A percentile compares a stretch with the other conserved stretches of the same genome.
Conservation (phyloP, 2,888 invertebrate genomes). For the Bugula neritina region DNA sequence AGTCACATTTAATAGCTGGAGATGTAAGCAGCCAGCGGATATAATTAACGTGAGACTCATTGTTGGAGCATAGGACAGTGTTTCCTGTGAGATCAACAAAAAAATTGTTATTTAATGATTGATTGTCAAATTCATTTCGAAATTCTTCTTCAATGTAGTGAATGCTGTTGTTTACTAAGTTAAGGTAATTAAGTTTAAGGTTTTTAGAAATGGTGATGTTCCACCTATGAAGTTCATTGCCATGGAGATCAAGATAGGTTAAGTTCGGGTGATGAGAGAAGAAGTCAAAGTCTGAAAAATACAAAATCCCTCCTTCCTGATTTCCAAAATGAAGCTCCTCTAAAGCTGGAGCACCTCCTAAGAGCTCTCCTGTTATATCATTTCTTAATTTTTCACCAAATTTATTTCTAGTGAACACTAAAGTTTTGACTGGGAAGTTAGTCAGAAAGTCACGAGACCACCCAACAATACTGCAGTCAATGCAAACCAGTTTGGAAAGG, state of each 20-base stretch:
- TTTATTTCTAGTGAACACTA: neutral
- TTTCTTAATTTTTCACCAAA: too few species aligned
- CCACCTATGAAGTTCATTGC: neutral
- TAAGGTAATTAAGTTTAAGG: neutral
- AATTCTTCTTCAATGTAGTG: neutral
- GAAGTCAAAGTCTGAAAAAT: neutral
- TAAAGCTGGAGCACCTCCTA: neutral
- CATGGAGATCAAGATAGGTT: neutral
- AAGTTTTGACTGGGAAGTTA: neutral
- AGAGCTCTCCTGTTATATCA: neutral
- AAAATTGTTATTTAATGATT: neutral
- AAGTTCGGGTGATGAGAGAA: neutral
- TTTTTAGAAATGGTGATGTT: neutral
- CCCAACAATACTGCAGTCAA: neutral
- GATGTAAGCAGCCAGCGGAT: neutral
- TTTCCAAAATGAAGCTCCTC: neutral
- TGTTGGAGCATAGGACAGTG: neutral
- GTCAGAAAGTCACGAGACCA: too few species aligned
- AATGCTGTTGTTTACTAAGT: neutral
- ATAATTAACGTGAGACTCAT: neutral
- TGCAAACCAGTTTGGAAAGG: neutral
- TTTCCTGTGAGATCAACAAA: neutral
- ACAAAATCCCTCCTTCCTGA: neutral
- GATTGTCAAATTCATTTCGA: neutral
- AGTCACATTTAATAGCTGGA: neutral